Conservation (phyloP, 2,797 vertebrate genomes). For the Jordanella pulchra region DNA sequence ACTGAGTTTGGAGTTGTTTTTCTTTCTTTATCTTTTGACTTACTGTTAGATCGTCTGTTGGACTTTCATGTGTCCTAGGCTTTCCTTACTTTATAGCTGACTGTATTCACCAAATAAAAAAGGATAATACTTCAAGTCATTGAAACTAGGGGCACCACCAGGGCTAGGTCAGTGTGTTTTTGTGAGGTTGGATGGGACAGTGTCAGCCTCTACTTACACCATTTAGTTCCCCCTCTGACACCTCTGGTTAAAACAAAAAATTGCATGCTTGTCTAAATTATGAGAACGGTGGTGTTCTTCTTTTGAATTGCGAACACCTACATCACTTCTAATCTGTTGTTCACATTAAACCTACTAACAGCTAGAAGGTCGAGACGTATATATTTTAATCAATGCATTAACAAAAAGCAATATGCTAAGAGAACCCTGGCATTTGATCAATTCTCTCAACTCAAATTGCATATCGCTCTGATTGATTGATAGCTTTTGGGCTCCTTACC, state of each 20-base stretch:
- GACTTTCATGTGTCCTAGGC: conserved; percentile 37
- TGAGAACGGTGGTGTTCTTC: conserved; percentile 2
- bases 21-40: conserved; percentile 52
- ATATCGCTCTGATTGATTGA: conserved; percentile 79
- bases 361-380: conserved; percentile 31
- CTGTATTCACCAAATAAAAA: neutral
- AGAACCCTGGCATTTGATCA: conserved; percentile 57
- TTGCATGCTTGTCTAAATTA: neutral
- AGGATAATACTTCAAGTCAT: neutral
- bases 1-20: conserved; percentile 73
- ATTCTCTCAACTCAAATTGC: conserved; percentile 64
- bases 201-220: neutral
- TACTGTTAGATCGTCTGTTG: conserved; percentile 35
- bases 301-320: conserved; percentile 25
- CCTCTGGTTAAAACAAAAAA: neutral
- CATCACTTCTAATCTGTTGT: conserved; percentile 26
- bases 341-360: conserved; percentile 26
- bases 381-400: conserved; percentile 56
- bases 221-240: neutral
- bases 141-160: neutral
- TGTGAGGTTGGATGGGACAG: no score
- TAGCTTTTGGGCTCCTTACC: conserved; percentile 65
- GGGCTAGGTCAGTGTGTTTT: no score
- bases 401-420: conserved; percentile 55
- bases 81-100: conserved; percentile 24